Percentiles rank a stretch among this genome's conserved stretches.
phyloP scores from a whole-genome alignment of 2,113 vertebrate species.

The Scalopus aquaticus region DNA sequence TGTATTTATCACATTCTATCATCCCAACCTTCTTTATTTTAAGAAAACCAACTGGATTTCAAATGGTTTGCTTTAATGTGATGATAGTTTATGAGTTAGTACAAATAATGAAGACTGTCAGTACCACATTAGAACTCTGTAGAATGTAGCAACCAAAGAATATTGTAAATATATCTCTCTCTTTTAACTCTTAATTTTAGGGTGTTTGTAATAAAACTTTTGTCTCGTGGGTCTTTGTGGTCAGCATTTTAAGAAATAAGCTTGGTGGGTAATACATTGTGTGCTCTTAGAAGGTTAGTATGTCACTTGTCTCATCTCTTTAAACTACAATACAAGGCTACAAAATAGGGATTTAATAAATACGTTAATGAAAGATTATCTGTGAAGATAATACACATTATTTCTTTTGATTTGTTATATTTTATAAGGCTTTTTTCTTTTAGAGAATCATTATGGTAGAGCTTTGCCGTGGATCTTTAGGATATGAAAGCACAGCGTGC shows the following conservation, averaged over 20 bases:
- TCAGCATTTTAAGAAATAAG: slow-evolving; percentile 1
- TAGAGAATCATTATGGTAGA: neutral
- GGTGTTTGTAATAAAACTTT: neutral
- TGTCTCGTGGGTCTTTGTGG: neutral
- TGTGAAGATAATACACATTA: neutral
- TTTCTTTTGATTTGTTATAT: neutral
- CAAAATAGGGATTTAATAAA: slow-evolving; percentile 10
- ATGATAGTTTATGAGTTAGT: neutral
- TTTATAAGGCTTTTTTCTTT: slow-evolving; percentile 6
- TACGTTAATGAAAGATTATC: neutral
- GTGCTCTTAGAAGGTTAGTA: neutral
- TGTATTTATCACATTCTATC: neutral
- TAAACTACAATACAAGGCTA: neutral
- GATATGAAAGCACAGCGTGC: neutral
- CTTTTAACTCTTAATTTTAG: neutral
- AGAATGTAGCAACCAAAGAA: neutral
- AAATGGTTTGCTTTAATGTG: neutral
- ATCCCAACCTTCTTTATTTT: slow-evolving; percentile 12
- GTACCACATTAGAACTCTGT: slow-evolving; percentile 32
- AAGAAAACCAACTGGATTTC: neutral
- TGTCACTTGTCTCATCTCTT: neutral
- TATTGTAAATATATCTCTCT: neutral
- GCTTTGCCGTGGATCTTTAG: neutral
- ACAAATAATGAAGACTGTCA: neutral
- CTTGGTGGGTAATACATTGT: neutral